Evolutionary conservation across 2,113 vertebrate genomes (phyloP), one percentile per base, ranked within the genome.

Genomic region (Oryzias celebensis): DNA sequence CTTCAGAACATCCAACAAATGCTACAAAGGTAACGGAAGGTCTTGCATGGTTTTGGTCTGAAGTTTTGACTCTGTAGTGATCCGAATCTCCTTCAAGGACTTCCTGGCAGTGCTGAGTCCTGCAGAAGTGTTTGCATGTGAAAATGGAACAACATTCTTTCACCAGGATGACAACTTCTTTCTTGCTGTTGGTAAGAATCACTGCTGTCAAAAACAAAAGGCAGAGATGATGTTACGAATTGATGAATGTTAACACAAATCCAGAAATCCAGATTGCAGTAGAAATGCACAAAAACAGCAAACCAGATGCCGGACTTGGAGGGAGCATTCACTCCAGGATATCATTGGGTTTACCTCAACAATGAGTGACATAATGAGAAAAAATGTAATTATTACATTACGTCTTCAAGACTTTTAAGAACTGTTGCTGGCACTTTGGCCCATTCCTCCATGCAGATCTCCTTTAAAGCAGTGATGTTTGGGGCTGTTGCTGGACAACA

Each of bases 41-140:
- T 22, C 4, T 23, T 8, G 28, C 14, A 16, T 5, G 1, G 1
- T 36, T 57, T 14, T 15, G 13, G 7, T n/a, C n/a, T 1, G 2
- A 1, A 47, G 45, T n/a, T 47, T n/a, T 47, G 7, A 1, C 36
- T 5, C 12, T 14, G 1, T 1, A 26, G 13, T 46, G 10, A 14
- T 46, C 10, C 1, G 16, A 28, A 36, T 3, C 1, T 15, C 51
- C 26, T 48, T 23, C 54, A 91, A 36, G 90, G 51, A 22, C 24
- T 48, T 79, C 20, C 31, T 91, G 47, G 47, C 77, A 8, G 3
- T 17, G 46, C 18, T 90, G 18, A 62, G 43, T 45, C 44, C 78
- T 4, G 10, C 42, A 22, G 82, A 87, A 4, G 82, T 83, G 42
- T 90, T 89, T 77, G 82, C 83, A 0, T 91, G 90, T 89, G 87